phyloP scores from a whole-genome alignment of 2,888 invertebrate genomes.

The Ochropacha duplaris region DNA sequence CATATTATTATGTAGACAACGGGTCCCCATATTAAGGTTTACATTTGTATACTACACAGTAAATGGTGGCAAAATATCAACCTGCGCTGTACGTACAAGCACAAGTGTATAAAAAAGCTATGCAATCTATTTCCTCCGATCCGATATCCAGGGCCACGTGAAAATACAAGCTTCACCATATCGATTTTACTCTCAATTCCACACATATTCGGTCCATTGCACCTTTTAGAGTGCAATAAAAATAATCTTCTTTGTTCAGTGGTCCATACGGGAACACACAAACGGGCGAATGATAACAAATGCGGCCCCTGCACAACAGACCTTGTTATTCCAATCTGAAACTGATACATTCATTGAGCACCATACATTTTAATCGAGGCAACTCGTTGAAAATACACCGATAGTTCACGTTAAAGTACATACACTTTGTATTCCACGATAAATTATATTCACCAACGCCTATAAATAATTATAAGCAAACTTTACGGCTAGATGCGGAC shows the following conservation, averaged over 20 bases:
- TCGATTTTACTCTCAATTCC: conserved; percentile 70
- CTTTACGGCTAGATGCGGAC: conserved; percentile 7
- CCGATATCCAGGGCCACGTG: conserved; percentile 11
- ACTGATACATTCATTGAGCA: conserved; percentile 46
- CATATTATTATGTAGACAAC: no score
- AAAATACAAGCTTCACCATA: conserved; percentile 37
- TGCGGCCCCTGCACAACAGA: conserved; percentile 41
- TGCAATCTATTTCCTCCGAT: conserved; percentile 5
- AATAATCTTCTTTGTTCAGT: conserved; percentile 77
- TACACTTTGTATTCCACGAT: not conserved
- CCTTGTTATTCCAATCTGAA: conserved; percentile 61
- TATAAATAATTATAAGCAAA: conserved; percentile 10
- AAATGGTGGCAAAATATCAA: not conserved
- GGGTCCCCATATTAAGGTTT: no score
- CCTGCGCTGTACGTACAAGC: not conserved
- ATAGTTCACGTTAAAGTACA: conserved; percentile 9
- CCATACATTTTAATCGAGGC: conserved; percentile 46
- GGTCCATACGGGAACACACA: conserved; percentile 55
- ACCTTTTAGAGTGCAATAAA: conserved; percentile 76
- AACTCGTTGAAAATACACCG: conserved; percentile 19
- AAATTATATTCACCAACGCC: conserved; percentile 7
- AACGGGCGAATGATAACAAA: conserved; percentile 60
- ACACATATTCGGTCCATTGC: conserved; percentile 68
- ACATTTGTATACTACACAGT: no score
- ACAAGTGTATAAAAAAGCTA: conserved; percentile 1